A percentile compares a stretch with the other conserved stretches of the same genome.
phyloP scores from a whole-genome alignment of 2,797 vertebrate genomes.

The Phoebastria nigripes region DNA sequence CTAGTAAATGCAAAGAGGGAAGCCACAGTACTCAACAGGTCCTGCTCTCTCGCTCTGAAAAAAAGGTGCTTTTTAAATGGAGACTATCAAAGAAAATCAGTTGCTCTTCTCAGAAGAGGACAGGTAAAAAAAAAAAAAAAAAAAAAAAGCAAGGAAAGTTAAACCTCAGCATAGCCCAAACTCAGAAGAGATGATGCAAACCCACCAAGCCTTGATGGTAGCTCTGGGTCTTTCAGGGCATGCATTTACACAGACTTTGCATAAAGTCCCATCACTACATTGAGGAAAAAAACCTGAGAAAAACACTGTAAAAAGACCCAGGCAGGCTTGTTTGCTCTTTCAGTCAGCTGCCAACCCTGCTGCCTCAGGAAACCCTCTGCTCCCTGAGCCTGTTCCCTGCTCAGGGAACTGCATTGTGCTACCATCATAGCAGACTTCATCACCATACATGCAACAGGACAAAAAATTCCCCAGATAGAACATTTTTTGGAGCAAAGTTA shows the following conservation, averaged over 20 bases:
- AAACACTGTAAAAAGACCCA: fast-evolving
- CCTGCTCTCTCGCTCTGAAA: not conserved
- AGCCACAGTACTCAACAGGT: not conserved
- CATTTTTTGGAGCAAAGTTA: not conserved
- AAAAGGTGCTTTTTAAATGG: not conserved
- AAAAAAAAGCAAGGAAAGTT: not conserved
- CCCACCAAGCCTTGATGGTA: fast-evolving
- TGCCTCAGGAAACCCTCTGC: not conserved
- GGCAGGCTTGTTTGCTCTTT: not conserved
- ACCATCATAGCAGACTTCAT: fast-evolving
- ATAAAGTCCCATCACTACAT: fast-evolving
- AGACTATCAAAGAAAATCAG: not conserved
- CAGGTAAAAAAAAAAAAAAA: not conserved
- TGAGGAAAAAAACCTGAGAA: not conserved
- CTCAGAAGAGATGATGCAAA: not conserved
- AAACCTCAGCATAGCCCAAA: not conserved
- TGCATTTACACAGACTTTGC: not conserved
- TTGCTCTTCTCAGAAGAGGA: not conserved
- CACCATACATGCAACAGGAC: fast-evolving
- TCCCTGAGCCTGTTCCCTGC: not conserved
- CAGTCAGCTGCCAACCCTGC: not conserved
- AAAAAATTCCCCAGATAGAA: not conserved
- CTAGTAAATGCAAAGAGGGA: not conserved
- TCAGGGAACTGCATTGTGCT: fast-evolving
- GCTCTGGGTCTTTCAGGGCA: not conserved